These are phyloP conservation scores for Diaprepes abbreviatus DNA, from an alignment of 2,888 invertebrate genomes.

Conservation along the genomic window DNA sequence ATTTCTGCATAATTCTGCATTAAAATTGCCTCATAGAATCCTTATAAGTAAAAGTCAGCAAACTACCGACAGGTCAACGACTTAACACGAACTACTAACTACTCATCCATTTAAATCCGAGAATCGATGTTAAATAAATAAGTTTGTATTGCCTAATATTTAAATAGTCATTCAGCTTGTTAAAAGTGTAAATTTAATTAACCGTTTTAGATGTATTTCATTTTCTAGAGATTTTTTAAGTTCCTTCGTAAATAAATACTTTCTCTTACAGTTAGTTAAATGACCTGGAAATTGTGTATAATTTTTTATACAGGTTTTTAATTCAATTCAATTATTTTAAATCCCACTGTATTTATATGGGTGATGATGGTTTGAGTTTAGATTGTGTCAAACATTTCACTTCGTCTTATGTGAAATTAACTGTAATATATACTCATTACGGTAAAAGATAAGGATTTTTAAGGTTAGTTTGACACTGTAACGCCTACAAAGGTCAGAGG, in stretches of 20 bases:
- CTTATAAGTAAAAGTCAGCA: constrained; percentile 25
- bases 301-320: background rate
- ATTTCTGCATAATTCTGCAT: constrained; percentile 15
- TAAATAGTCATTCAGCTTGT: constrained; percentile 1
- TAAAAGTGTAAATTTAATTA: constrained; percentile 11
- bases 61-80: constrained; percentile 29
- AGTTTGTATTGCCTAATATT: constrained; percentile 8
- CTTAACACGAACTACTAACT: constrained; percentile 5
- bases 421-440: too few species aligned
- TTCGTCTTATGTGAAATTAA: too few species aligned
- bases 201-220: background rate
- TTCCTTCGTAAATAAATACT: background rate
- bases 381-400: too few species aligned
- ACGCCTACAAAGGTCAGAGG: too few species aligned
- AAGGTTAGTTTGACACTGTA: too few species aligned
- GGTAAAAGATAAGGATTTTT: too few species aligned
- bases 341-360: too few species aligned
- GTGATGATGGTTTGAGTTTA: too few species aligned
- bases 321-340: too few species aligned
- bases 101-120: constrained; percentile 38
- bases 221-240: constrained; percentile 7
- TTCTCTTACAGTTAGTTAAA: constrained; percentile 9
- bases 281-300: background rate
- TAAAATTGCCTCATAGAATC: constrained; percentile 15
- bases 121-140: constrained; percentile 21